A percentile compares a stretch with the other conserved stretches of the same genome.
Evolutionary conservation across 1,140 invertebrate genomes (phyloP).

Genomic region (Micrasema longulum): DNA sequence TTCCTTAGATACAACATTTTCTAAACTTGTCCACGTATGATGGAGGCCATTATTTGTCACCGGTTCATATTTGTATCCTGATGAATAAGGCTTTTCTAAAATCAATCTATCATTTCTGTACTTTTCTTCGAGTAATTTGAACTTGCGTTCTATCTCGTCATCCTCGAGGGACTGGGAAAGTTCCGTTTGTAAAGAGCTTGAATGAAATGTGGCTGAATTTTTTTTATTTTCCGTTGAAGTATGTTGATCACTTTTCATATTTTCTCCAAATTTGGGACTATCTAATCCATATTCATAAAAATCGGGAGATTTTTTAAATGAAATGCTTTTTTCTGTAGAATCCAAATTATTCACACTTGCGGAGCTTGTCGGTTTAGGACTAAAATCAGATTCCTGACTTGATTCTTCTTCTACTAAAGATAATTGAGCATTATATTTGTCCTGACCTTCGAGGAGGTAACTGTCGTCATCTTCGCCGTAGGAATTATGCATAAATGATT

Average conservation of each 20-base stretch:
- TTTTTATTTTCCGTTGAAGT: neutral
- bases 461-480: slow-evolving; percentile 49
- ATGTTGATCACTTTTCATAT: slow-evolving; percentile 5
- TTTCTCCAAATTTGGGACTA: no score
- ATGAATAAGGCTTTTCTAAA: slow-evolving; percentile 8
- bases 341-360: neutral
- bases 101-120: slow-evolving; percentile 44
- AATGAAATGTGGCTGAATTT: neutral
- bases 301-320: neutral
- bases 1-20: slow-evolving; percentile 44
- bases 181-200: neutral
- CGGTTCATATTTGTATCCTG: slow-evolving; percentile 14
- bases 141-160: slow-evolving; percentile 50
- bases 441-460: slow-evolving; percentile 33
- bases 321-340: neutral
- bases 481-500: slow-evolving; percentile 56
- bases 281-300: slow-evolving; percentile 5
- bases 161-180: slow-evolving; percentile 10
- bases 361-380: slow-evolving; percentile 32
- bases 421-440: slow-evolving; percentile 56
- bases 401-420: slow-evolving; percentile 68
- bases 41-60: slow-evolving; percentile 18
- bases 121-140: slow-evolving; percentile 48
- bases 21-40: slow-evolving; percentile 42
- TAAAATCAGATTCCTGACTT: slow-evolving; percentile 58